Conservation (phyloP, 1,140 invertebrate genomes). For the Rhizoglyphus robini region DNA sequence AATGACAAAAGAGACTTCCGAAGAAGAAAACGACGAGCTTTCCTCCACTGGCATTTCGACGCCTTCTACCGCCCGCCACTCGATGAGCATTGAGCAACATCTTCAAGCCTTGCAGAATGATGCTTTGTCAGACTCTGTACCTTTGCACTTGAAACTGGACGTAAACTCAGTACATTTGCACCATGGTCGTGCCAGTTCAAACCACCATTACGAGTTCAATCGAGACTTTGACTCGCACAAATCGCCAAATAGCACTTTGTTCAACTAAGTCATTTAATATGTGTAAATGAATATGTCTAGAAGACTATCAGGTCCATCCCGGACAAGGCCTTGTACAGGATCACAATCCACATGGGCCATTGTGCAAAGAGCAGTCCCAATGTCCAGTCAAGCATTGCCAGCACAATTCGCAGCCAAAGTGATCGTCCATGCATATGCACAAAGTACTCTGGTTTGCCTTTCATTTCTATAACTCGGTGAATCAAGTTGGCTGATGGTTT, state of each 20-base stretch:
- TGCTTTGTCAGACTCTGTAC: neutral
- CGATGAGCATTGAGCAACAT: neutral
- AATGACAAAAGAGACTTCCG: neutral
- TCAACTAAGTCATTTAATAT: neutral
- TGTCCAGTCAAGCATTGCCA: conserved; percentile 7
- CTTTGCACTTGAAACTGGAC: neutral
- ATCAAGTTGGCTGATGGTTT: neutral
- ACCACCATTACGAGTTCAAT: neutral
- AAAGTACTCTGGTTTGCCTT: conserved; percentile 7
- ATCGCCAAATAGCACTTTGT: neutral
- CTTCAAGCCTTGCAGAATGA: neutral
- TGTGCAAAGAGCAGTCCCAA: neutral
- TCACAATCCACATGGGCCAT: neutral
- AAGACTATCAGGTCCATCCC: neutral
- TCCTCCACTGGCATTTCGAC: neutral
- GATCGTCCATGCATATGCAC: neutral
- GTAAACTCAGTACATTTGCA: neutral
- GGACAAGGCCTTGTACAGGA: neutral
- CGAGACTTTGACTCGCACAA: neutral
- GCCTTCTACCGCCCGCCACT: neutral
- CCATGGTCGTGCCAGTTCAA: neutral
- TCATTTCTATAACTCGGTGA: neutral
- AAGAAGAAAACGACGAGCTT: neutral
- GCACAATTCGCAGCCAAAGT: neutral
- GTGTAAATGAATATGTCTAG: neutral